These are phyloP conservation scores for Sialis lutaria DNA, from an alignment of 2,888 invertebrate genomes.

Conservation along the genomic window DNA sequence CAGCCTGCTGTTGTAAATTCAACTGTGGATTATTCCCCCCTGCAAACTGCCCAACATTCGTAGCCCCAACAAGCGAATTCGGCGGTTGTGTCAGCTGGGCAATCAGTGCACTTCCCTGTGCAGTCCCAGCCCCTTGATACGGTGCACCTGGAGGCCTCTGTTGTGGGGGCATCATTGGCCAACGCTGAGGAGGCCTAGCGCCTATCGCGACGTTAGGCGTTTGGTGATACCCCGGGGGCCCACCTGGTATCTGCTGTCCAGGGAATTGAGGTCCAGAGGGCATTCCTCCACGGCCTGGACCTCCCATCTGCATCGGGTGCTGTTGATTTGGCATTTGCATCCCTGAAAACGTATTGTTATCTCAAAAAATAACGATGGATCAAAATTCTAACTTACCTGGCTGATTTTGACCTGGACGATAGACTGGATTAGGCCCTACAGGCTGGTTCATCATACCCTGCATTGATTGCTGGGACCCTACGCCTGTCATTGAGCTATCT, in stretches of 20 bases:
- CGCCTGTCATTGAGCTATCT: constrained; percentile 29
- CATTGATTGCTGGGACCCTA: constrained; percentile 22
- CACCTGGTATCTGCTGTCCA: constrained; percentile 21
- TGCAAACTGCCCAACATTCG: constrained; percentile 27
- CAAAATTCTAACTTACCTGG: constrained; percentile 12
- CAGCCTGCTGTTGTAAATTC: constrained; percentile 17
- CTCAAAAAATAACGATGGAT: not conserved
- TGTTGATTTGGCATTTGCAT: constrained; percentile 6
- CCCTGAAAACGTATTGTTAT: not conserved
- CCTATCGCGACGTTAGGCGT: constrained; percentile 7
- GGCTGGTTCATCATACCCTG: constrained; percentile 18
- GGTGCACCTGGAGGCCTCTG: constrained; percentile 23
- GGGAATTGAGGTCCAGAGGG: constrained; percentile 7
- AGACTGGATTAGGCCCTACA: constrained; percentile 24
- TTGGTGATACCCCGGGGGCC: constrained; percentile 30
- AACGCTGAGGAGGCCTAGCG: constrained; percentile 39
- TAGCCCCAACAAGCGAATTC: constrained; percentile 25
- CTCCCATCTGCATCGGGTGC: constrained; percentile 14
- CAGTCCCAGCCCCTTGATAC: constrained; percentile 16
- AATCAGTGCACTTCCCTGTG: constrained; percentile 34
- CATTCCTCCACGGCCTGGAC: constrained; percentile 5
- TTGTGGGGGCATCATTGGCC: constrained; percentile 42
- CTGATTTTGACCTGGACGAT: constrained; percentile 20
- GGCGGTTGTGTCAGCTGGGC: constrained; percentile 39
- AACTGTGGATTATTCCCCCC: constrained; percentile 20